phyloP scores from a whole-genome alignment of 2,888 invertebrate genomes.

The Reticulitermes lucifugus region DNA sequence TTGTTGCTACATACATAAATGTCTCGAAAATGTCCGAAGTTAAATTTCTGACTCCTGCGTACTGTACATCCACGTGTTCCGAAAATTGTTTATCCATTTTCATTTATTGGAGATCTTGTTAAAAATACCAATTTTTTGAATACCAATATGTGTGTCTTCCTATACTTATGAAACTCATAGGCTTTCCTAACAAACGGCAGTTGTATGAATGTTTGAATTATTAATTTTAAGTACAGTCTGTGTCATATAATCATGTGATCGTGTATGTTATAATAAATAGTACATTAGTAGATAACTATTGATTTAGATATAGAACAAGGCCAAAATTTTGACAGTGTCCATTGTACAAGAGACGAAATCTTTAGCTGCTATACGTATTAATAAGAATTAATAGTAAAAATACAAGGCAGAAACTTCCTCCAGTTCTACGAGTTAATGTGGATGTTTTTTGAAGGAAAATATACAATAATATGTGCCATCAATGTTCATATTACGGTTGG shows the following conservation, averaged over 20 bases:
- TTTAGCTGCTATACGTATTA: slow-evolving; percentile 38
- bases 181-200: slow-evolving; percentile 26
- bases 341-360: slow-evolving; percentile 33
- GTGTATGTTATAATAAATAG: slow-evolving; percentile 29
- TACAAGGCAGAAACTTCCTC: background rate
- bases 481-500: slow-evolving; percentile 33
- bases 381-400: slow-evolving; percentile 9
- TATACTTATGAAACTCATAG: background rate
- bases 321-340: slow-evolving; percentile 33
- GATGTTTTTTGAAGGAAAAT: slow-evolving; percentile 25
- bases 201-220: slow-evolving; percentile 17
- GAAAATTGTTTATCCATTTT: no score
- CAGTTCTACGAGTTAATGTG: slow-evolving; percentile 38
- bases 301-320: slow-evolving; percentile 21
- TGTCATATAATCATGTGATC: slow-evolving; percentile 45
- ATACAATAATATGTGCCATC: slow-evolving; percentile 39
- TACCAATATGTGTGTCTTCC: slow-evolving; percentile 10
- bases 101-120: background rate
- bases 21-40: no score
- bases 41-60: no score
- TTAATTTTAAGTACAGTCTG: slow-evolving; percentile 32
- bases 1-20: no score
- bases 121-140: background rate
- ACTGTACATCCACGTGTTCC: no score
- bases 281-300: slow-evolving; percentile 19